Percentiles rank a stretch among this genome's conserved stretches.
Evolutionary conservation across 2,797 vertebrate species (phyloP).

Genomic region (Silurus aristotelis): DNA sequence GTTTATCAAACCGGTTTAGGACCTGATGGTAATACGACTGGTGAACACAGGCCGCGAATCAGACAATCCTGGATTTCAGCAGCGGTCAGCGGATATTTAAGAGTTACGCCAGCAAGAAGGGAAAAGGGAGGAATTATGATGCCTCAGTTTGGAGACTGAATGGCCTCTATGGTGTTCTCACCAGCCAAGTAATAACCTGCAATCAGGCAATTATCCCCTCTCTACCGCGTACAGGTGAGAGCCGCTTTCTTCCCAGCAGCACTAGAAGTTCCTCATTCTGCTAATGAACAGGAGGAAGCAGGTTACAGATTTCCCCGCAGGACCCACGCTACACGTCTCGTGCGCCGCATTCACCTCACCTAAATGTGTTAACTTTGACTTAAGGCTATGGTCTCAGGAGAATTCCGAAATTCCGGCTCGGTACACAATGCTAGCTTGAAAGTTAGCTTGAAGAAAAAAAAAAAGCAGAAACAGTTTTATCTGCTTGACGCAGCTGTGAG

Average conservation of each 20-base stretch:
- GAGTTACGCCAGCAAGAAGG: slow-evolving; percentile 30
- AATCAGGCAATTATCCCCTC: slow-evolving; percentile 58
- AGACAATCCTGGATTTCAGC: slow-evolving; percentile 31
- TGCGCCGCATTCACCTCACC: slow-evolving; percentile 37
- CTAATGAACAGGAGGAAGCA: slow-evolving; percentile 54
- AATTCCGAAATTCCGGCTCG: slow-evolving; percentile 27
- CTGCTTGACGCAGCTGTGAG: slow-evolving; percentile 12
- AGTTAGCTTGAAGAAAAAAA: slow-evolving; percentile 24
- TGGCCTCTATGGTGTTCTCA: slow-evolving; percentile 54
- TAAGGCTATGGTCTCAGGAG: slow-evolving; percentile 25
- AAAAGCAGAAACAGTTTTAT: slow-evolving; percentile 31
- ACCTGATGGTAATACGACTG: slow-evolving; percentile 30
- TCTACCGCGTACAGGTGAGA: slow-evolving; percentile 55
- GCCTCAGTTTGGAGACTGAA: slow-evolving; percentile 48
- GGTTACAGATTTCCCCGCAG: slow-evolving; percentile 52
- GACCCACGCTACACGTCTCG: slow-evolving; percentile 25
- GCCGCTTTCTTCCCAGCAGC: slow-evolving; percentile 40
- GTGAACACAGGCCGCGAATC: slow-evolving; percentile 33
- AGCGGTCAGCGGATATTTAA: slow-evolving; percentile 47
- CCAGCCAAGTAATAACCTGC: slow-evolving; percentile 61
- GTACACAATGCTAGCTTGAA: slow-evolving; percentile 24
- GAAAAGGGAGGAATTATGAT: slow-evolving; percentile 42
- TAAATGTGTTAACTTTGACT: slow-evolving; percentile 51
- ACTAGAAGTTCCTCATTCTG: slow-evolving; percentile 41
- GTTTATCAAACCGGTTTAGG: slow-evolving; percentile 38